Evolutionary conservation across 2,797 vertebrate genomes (phyloP).

Genomic region (Setipinna tenuifilis): DNA sequence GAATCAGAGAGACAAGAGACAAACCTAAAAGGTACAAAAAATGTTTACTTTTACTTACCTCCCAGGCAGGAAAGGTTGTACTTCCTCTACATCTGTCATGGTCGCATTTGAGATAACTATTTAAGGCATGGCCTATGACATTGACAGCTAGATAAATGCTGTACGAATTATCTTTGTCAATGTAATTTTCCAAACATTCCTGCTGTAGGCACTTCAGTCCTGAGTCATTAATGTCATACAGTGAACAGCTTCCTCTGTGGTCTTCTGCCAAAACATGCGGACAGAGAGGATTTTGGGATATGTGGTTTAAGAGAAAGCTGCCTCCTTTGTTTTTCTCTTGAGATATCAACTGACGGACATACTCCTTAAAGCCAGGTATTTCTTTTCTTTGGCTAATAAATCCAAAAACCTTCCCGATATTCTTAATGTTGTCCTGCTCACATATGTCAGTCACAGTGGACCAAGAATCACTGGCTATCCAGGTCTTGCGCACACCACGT

Average conservation of each 20-base stretch:
- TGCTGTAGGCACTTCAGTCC: neutral
- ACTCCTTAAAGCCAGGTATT: neutral
- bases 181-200: neutral
- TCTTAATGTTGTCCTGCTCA: neutral
- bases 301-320: neutral
- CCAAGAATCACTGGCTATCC: constrained; percentile 11
- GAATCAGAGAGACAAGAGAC: neutral
- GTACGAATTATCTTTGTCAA: neutral
- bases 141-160: constrained; percentile 3
- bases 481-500: neutral
- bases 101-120: neutral
- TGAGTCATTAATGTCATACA: neutral
- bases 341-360: neutral
- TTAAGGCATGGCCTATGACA: neutral
- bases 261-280: neutral
- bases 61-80: neutral
- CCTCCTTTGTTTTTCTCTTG: no score
- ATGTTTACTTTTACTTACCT: neutral
- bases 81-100: neutral
- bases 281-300: neutral
- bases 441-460: neutral
- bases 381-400: neutral
- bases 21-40: neutral
- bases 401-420: neutral
- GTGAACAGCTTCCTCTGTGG: neutral